phyloP scores from a whole-genome alignment of 2,888 invertebrate species.

The Melanargia galathea region DNA sequence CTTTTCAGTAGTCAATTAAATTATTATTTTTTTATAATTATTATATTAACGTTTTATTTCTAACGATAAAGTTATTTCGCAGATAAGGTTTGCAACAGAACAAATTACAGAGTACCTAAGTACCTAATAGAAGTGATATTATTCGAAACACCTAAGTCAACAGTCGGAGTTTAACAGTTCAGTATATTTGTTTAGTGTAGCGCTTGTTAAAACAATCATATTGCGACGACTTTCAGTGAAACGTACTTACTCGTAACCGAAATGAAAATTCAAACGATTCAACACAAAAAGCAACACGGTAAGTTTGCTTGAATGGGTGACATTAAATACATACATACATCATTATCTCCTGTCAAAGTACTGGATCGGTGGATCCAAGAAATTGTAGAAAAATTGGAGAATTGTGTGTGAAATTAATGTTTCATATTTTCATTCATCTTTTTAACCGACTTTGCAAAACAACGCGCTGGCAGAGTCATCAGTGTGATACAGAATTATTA shows the following conservation, averaged over 20 bases:
- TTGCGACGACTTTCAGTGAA: background rate
- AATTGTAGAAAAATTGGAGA: too few relatives aligned
- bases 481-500: too few relatives aligned
- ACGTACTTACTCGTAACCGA: constrained; percentile 7
- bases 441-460: too few relatives aligned
- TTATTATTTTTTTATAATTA: too few relatives aligned
- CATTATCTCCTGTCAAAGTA: background rate
- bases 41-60: too few relatives aligned
- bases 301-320: background rate
- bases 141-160: background rate
- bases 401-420: too few relatives aligned
- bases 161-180: background rate
- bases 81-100: too few relatives aligned
- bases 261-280: constrained; percentile 5
- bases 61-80: too few relatives aligned
- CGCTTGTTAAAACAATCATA: constrained; percentile 1
- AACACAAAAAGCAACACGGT: background rate
- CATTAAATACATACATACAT: background rate
- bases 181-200: background rate
- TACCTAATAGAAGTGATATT: background rate
- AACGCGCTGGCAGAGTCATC: too few relatives aligned
- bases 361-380: background rate
- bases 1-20: too few relatives aligned
- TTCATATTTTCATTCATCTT: too few relatives aligned
- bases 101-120: too few relatives aligned